A percentile compares a stretch with the other conserved stretches of the same genome.
Conservation (phyloP, 2,113 vertebrate species). For the Takifugu bimaculatus region DNA sequence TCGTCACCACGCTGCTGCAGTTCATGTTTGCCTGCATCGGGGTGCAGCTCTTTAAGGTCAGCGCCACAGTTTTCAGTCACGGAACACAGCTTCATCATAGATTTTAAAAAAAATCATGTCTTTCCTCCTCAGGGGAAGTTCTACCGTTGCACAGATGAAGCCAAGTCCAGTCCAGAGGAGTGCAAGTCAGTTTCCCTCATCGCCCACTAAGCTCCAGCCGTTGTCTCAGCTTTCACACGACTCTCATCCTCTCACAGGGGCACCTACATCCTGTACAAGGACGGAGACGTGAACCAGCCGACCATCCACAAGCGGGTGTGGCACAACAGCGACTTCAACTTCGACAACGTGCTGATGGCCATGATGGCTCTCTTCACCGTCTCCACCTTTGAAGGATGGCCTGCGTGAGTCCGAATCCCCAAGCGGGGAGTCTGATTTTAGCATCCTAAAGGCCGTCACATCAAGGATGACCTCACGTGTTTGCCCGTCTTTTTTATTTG, state of each 20-base stretch:
- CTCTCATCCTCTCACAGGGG: constrained; percentile 69
- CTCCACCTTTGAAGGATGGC: constrained; percentile 98
- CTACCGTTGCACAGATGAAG: constrained; percentile 95
- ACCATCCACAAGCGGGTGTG: constrained; percentile 87
- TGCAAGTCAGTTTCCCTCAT: constrained; percentile 82
- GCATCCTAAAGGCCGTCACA: not conserved
- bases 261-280: constrained; percentile 94
- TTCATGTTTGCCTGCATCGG: constrained; percentile 99
- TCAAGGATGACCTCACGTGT: not conserved
- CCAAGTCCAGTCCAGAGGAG: constrained; percentile 87
- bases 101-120: not conserved
- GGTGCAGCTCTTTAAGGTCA: constrained; percentile 97
- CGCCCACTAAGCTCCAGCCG: not conserved
- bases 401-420: constrained; percentile 79
- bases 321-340: constrained; percentile 98
- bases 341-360: constrained; percentile 95
- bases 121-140: constrained; percentile 86
- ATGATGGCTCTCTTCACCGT: constrained; percentile 99
- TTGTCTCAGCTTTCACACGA: not conserved
- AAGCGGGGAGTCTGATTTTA: not conserved
- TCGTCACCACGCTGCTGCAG: constrained; percentile 96
- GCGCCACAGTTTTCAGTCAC: constrained; percentile 1
- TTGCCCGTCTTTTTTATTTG: not conserved
- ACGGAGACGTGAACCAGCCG: constrained; percentile 92
- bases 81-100: too few species aligned